Evolutionary conservation across 2,888 invertebrate genomes (phyloP).

Genomic region (Mystacides longicornis): DNA sequence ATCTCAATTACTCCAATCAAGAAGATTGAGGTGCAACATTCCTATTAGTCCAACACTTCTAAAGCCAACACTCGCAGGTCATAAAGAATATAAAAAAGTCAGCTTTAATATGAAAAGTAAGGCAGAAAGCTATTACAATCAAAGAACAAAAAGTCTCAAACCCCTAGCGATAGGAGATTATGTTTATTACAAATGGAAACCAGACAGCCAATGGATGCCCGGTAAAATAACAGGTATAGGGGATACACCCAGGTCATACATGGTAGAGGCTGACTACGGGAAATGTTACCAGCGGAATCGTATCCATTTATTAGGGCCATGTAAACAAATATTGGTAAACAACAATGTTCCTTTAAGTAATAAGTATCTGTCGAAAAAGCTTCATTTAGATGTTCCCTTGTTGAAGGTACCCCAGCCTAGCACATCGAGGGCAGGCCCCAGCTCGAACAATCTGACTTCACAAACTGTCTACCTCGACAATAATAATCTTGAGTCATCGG

Average conservation of each 20-base stretch:
- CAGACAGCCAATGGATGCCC: background rate
- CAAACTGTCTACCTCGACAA: too few relatives aligned
- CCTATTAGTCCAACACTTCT: background rate
- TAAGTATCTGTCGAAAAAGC: background rate
- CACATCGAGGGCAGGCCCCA: too few relatives aligned
- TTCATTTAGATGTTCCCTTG: background rate
- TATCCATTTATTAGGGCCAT: background rate
- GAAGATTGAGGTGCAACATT: slow-evolving; percentile 4
- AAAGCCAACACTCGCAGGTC: background rate
- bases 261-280: background rate
- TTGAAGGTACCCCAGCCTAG: too few relatives aligned
- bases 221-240: background rate
- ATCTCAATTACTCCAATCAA: slow-evolving; percentile 4
- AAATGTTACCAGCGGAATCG: background rate
- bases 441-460: too few relatives aligned
- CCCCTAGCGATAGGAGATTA: background rate
- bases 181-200: background rate
- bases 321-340: background rate
- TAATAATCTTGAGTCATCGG: too few relatives aligned
- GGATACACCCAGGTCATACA: background rate
- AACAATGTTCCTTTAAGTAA: background rate
- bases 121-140: background rate
- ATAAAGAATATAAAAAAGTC: background rate
- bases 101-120: background rate
- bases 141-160: background rate